These are phyloP conservation scores for Zosterops hypoxanthus DNA, from an alignment of 2,113 vertebrate species.

Conservation along the genomic window DNA sequence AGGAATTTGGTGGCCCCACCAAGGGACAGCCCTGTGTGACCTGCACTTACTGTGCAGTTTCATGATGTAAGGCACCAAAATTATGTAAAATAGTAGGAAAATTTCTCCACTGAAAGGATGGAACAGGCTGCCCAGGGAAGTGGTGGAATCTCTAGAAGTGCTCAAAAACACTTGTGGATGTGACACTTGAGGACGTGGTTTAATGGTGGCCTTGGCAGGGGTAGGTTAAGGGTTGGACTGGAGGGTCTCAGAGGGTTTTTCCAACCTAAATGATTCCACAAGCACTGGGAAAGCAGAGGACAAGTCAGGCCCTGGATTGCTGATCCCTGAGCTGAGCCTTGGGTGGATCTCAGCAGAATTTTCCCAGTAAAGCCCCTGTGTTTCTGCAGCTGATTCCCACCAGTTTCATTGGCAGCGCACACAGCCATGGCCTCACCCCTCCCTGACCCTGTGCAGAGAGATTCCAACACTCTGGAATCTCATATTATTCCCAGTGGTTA, in stretches of 20 bases:
- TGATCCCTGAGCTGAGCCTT: background rate
- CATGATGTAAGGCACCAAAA: fast-evolving
- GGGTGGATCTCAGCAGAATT: background rate
- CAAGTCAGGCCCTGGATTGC: background rate
- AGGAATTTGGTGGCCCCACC: background rate
- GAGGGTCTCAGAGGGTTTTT: background rate
- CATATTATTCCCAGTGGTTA: background rate
- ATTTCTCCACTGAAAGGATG: background rate
- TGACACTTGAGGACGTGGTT: background rate
- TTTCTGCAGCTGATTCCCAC: background rate
- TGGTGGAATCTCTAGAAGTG: background rate
- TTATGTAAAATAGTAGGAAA: background rate
- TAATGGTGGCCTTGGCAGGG: background rate
- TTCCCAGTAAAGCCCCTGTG: background rate
- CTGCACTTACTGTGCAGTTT: background rate
- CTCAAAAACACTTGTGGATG: background rate
- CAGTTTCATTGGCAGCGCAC: background rate
- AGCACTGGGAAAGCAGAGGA: background rate
- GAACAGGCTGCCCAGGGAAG: background rate
- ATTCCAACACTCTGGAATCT: background rate
- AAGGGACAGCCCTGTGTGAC: background rate
- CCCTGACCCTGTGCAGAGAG: background rate
- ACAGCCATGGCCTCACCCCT: background rate
- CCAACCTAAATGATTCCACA: background rate
- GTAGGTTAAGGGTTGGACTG: background rate